A percentile compares a stretch with the other conserved stretches of the same genome.
These are phyloP conservation scores for Iphiclides podalirius DNA, from an alignment of 2,888 invertebrate genomes.

Conservation along the genomic window DNA sequence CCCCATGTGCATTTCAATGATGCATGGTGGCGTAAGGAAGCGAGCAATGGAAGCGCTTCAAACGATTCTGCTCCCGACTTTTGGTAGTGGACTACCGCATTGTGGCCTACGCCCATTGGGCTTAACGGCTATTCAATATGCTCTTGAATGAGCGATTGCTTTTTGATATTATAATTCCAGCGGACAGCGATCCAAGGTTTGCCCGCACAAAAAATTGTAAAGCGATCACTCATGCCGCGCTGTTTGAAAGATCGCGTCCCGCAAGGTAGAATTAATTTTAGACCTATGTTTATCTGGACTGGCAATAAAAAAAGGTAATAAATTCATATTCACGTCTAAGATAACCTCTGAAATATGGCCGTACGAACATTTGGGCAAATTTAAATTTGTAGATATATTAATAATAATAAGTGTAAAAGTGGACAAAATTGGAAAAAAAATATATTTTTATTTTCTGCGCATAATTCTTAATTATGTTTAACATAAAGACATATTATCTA, in stretches of 20 bases:
- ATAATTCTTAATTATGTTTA: no score
- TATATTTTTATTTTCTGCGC: no score
- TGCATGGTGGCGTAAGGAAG: slow-evolving; percentile 23
- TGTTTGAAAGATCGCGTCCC: slow-evolving; percentile 44
- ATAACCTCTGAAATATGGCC: no score
- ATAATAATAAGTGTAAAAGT: no score
- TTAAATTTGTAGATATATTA: no score
- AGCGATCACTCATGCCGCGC: slow-evolving; percentile 59
- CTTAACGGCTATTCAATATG: slow-evolving; percentile 77
- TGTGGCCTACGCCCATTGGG: slow-evolving; percentile 71
- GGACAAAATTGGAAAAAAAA: no score
- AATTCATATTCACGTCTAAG: not conserved
- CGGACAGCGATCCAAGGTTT: slow-evolving; percentile 61
- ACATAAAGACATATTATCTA: no score
- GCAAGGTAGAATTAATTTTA: slow-evolving; percentile 45
- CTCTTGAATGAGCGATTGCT: slow-evolving; percentile 76
- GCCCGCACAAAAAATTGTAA: slow-evolving; percentile 59
- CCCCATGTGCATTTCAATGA: slow-evolving; percentile 33
- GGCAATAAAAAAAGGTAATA: not conserved
- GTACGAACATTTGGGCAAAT: slow-evolving; percentile 1
- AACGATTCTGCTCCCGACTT: not conserved
- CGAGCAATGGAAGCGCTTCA: slow-evolving; percentile 11
- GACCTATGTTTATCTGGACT: slow-evolving; percentile 32
- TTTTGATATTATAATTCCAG: slow-evolving; percentile 69
- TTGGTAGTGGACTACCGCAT: slow-evolving; percentile 39